Evolutionary conservation across 2,797 vertebrate genomes (phyloP).

Genomic region (Glyptemys insculpta): DNA sequence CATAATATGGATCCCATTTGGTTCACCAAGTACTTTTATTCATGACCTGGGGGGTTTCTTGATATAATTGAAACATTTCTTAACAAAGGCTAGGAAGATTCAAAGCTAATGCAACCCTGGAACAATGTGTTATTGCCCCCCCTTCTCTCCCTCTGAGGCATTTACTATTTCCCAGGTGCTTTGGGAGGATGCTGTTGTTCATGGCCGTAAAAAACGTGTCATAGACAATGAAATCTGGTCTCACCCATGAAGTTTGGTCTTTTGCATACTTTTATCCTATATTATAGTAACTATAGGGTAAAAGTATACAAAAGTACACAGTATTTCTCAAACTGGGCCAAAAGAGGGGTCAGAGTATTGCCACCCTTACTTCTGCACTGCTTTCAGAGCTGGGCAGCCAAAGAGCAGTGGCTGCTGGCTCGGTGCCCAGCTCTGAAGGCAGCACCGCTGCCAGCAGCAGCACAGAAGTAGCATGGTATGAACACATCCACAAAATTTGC

Average conservation of each 20-base stretch:
- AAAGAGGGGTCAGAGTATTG: not conserved
- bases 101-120: not conserved
- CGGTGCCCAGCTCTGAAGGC: not conserved
- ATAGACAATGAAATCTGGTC: not conserved
- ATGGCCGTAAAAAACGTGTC: not conserved
- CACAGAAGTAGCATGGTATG: not conserved
- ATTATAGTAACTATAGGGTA: not conserved
- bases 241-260: not conserved
- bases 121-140: rapidly evolving
- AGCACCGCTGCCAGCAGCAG: not conserved
- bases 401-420: not conserved
- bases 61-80: not conserved
- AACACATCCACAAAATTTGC: not conserved
- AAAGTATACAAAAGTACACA: not conserved
- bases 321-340: not conserved
- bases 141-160: not conserved
- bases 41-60: conserved; percentile 4
- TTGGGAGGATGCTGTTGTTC: not conserved
- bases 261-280: not conserved
- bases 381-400: not conserved
- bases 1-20: conserved; percentile 14
- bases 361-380: not conserved
- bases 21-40: not conserved
- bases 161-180: not conserved
- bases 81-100: not conserved